These are phyloP conservation scores for Anguilla megastoma DNA, from an alignment of 2,797 vertebrate species.

Conservation along the genomic window DNA sequence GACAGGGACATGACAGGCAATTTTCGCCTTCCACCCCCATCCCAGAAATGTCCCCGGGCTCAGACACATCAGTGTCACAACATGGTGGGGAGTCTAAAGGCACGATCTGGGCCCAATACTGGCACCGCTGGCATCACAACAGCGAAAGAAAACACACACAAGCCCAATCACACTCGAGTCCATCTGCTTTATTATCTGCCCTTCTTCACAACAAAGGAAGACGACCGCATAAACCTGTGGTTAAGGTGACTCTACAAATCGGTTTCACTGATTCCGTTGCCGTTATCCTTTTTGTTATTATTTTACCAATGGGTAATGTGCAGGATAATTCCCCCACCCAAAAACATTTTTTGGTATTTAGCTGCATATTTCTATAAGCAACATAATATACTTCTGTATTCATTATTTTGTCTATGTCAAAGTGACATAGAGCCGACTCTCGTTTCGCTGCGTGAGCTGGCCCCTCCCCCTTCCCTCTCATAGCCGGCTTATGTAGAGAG, in stretches of 20 bases:
- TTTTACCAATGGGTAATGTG: not conserved
- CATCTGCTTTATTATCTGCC: not conserved
- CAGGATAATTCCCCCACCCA: not conserved
- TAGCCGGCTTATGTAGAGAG: too few species aligned
- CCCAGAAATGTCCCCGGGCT: constrained; percentile 31
- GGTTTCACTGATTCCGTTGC: not conserved
- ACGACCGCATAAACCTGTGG: constrained; percentile 10
- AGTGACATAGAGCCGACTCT: too few species aligned
- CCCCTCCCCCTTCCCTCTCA: too few species aligned
- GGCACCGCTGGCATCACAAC: constrained; percentile 10
- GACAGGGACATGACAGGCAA: too few species aligned
- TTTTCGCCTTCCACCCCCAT: not conserved
- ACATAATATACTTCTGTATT: too few species aligned
- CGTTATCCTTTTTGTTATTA: not conserved
- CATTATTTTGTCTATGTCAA: too few species aligned
- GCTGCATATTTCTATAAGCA: too few species aligned
- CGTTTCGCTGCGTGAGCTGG: too few species aligned
- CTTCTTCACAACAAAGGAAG: constrained; percentile 10
- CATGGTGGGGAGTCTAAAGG: constrained; percentile 30
- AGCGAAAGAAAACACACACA: constrained; percentile 28
- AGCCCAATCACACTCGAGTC: not conserved
- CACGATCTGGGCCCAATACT: constrained; percentile 21
- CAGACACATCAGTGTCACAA: constrained; percentile 16
- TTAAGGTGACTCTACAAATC: constrained; percentile 8
- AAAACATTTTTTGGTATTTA: too few species aligned